phyloP scores from a whole-genome alignment of 2,888 invertebrate species.

The Lasioglossum marginatum region DNA sequence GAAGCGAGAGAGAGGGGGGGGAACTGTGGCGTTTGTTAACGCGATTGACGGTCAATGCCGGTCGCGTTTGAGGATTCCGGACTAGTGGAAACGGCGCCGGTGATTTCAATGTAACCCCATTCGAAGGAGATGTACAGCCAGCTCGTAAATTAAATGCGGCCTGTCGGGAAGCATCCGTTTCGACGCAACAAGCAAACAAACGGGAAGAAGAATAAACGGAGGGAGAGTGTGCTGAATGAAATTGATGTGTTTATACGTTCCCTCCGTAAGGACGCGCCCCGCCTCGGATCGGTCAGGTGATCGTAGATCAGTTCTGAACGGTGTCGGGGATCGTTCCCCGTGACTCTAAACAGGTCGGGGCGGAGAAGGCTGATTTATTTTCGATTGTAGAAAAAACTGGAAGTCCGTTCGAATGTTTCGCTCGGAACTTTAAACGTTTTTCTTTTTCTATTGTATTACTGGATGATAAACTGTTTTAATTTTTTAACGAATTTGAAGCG shows the following conservation, averaged over 20 bases:
- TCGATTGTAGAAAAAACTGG: background rate
- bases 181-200: constrained; percentile 8
- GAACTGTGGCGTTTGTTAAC: background rate
- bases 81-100: background rate
- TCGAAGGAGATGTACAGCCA: background rate
- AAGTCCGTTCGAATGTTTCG: background rate
- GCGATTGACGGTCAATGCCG: background rate
- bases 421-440: no score
- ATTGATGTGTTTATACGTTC: background rate
- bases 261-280: background rate
- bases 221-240: background rate
- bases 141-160: background rate
- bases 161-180: background rate
- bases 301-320: background rate
- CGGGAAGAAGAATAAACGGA: background rate
- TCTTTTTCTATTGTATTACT: background rate
- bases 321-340: background rate
- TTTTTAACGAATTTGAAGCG: background rate
- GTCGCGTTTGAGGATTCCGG: background rate
- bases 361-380: background rate
- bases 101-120: constrained; percentile 3
- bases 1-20: background rate
- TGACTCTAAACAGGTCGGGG: background rate
- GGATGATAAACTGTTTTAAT: background rate
- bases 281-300: background rate